Evolutionary conservation across 2,888 invertebrate genomes (phyloP).

Genomic region (Andrena praecox): DNA sequence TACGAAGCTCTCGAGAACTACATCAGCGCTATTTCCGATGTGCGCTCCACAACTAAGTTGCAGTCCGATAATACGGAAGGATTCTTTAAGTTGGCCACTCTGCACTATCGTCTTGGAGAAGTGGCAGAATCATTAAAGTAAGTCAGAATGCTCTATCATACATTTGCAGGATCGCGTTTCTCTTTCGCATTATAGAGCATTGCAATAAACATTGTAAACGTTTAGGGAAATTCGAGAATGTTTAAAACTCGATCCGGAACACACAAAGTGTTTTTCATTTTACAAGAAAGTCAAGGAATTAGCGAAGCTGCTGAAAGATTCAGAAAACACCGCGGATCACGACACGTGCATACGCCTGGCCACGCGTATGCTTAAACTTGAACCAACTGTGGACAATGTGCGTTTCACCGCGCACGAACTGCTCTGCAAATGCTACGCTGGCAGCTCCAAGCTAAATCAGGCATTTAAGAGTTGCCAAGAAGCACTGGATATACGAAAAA

Average conservation of each 20-base stretch:
- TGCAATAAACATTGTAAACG: conserved; percentile 9
- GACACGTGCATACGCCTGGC: conserved; percentile 90
- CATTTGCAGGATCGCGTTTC: neutral
- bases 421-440: conserved; percentile 92
- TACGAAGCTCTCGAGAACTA: conserved; percentile 92
- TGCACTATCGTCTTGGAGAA: conserved; percentile 96
- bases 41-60: conserved; percentile 95
- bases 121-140: conserved; percentile 95
- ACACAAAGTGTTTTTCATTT: conserved; percentile 97
- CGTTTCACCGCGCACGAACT: conserved; percentile 91
- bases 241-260: conserved; percentile 98
- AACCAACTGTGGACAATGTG: conserved; percentile 90
- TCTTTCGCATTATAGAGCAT: conserved; percentile 4
- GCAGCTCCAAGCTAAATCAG: conserved; percentile 90
- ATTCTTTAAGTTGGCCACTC: conserved; percentile 91
- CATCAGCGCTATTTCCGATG: conserved; percentile 95
- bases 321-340: conserved; percentile 88
- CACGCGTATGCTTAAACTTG: conserved; percentile 88
- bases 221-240: conserved; percentile 96
- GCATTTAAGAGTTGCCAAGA: conserved; percentile 92
- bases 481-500: conserved; percentile 91
- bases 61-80: conserved; percentile 96
- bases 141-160: conserved; percentile 67
- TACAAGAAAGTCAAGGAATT: conserved; percentile 98
- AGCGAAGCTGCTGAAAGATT: conserved; percentile 91